Conservation (phyloP, 1,140 invertebrate species). For the Nasonia giraulti region DNA sequence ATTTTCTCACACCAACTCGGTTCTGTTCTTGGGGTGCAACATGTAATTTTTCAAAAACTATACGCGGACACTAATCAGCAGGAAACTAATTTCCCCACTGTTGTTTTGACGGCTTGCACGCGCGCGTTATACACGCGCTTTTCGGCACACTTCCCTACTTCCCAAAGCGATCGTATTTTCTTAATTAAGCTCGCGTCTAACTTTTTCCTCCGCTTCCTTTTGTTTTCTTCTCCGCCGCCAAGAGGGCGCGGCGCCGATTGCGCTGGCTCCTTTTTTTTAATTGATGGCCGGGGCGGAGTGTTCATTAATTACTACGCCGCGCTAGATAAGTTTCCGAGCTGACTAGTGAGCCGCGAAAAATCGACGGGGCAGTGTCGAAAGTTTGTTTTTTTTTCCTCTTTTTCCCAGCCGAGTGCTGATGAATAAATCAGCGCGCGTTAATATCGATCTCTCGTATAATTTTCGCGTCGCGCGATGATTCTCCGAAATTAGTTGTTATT, state of each 20-base stretch:
- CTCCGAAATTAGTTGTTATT: too few relatives aligned
- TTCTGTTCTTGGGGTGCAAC: too few relatives aligned
- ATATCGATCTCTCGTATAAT: too few relatives aligned
- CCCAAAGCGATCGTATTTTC: background rate
- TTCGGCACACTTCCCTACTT: background rate
- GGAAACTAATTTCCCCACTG: slow-evolving; percentile 18
- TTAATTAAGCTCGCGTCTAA: slow-evolving; percentile 7
- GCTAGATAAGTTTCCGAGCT: background rate
- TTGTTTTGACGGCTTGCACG: background rate
- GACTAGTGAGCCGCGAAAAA: background rate
- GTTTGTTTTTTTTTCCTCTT: background rate
- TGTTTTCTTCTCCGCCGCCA: too few relatives aligned
- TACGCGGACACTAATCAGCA: too few relatives aligned
- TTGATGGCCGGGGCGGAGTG: background rate
- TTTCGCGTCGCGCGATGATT: too few relatives aligned
- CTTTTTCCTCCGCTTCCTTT: background rate
- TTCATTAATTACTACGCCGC: background rate
- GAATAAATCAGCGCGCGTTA: too few relatives aligned
- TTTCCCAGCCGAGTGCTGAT: too few relatives aligned
- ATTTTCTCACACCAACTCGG: too few relatives aligned
- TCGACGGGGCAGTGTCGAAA: background rate
- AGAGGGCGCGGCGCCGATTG: background rate
- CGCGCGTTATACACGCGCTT: background rate
- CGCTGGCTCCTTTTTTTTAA: background rate
- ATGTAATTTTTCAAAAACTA: too few relatives aligned